A percentile compares a stretch with the other conserved stretches of the same genome.
These are phyloP conservation scores for Sarcophaga rosellei DNA, from an alignment of 2,888 invertebrate genomes.

Conservation along the genomic window DNA sequence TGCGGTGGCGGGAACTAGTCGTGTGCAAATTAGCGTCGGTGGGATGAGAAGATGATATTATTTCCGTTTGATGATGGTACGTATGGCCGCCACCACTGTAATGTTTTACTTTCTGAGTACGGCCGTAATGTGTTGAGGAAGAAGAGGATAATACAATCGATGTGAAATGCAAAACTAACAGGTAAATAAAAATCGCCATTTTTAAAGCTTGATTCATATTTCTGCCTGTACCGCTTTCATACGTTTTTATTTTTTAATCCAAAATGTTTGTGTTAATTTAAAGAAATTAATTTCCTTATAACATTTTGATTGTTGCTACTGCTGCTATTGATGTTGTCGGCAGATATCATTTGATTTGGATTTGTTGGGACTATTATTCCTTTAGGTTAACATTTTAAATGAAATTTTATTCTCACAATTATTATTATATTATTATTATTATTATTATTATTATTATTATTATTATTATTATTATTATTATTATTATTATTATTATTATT, in stretches of 20 bases:
- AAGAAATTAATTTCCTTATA: neutral
- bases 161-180: conserved; percentile 58
- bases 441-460: neutral
- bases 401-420: too few species aligned
- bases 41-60: conserved; percentile 55
- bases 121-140: conserved; percentile 48
- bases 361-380: neutral
- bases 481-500: neutral
- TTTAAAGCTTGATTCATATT: conserved; percentile 52
- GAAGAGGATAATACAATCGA: conserved; percentile 44
- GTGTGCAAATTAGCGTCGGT: conserved; percentile 52
- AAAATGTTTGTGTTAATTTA: neutral
- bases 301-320: neutral
- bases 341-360: neutral
- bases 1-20: conserved; percentile 37
- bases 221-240: conserved; percentile 2
- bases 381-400: neutral
- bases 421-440: too few species aligned
- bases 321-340: neutral
- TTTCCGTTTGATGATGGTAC: conserved; percentile 46
- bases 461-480: neutral
- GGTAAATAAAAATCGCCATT: conserved; percentile 58
- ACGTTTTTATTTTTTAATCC: neutral
- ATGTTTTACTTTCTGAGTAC: conserved; percentile 57
- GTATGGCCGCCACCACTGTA: conserved; percentile 61